Base-by-base conservation (phyloP, 1,140 invertebrate genomes). In the Hesperophylax magnus region DNA sequence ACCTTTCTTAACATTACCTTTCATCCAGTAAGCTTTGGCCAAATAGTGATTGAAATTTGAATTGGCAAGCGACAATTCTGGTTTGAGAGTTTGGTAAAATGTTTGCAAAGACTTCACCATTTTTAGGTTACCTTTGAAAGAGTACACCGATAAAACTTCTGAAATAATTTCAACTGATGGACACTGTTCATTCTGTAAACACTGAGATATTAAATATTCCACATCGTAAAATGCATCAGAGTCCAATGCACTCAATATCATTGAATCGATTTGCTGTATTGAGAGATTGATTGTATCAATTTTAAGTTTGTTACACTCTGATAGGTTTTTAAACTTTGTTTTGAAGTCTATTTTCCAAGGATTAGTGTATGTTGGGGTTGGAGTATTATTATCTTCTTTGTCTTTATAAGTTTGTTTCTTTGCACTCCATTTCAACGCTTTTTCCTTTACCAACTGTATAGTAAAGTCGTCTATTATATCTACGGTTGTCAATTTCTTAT, bases 401-500 rank as follows among this genome's bases (percentile, higher is more conserved):
- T 31, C 31, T 31, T 7, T 31, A 7, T 31, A 7, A 31, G 31
- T 31, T 80, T 74, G 18, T 24, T 39, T 20, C 18, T 20, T 58
- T 65, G 39, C 14, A 67, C 53, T 82, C 77, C 67, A 79, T 69
- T 82, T 82, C n/a, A 6, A 34, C 22, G 58, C 8, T n/a, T 79
- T 82, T 18, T 82, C 34, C 22, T 76, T 58, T 9, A 82, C 63
- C 15, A 82, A 65, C 20, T 53, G 56, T 11, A 47, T 53, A 17
- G 81, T 82, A 47, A 82, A 82, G 1, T 82, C 81, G 24, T 82
- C 81, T n/a, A 82, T 17, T n/a, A 69, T 39, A 31, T 82, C 81
- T 7, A 61, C 67, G 3, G 77, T 77, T 58, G 81, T 39, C 15
- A 78, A 67, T 27, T 76, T 82, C 9, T 76, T 78, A 18, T 79